Conservation (phyloP, 2,113 vertebrate species). For the Pluvialis apricaria region DNA sequence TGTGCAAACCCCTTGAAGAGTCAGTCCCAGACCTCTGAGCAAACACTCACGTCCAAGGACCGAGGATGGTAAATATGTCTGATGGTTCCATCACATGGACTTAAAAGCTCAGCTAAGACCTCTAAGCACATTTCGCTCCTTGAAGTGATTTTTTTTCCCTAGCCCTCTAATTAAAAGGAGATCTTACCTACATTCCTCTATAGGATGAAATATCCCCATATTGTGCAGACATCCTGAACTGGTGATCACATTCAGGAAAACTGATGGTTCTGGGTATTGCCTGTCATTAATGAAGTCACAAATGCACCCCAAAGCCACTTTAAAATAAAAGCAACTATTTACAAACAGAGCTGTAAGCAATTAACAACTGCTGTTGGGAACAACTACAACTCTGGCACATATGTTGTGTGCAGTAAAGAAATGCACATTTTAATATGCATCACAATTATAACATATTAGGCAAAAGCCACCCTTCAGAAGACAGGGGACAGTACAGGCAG, state of each 20-base stretch:
- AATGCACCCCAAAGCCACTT: not conserved
- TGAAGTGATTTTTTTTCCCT: not conserved
- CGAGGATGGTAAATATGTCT: not conserved
- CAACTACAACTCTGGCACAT: not conserved
- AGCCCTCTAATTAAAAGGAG: conserved; percentile 26
- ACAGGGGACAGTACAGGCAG: not conserved
- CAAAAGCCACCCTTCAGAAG: not conserved
- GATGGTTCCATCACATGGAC: conserved; percentile 16
- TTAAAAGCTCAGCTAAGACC: conserved; percentile 40
- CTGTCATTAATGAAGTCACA: not conserved
- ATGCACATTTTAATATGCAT: not conserved
- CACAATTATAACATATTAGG: not conserved
- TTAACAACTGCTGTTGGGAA: not conserved
- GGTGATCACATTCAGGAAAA: not conserved
- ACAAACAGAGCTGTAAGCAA: not conserved
- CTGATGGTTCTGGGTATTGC: not conserved
- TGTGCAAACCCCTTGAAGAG: conserved; percentile 13
- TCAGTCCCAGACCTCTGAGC: conserved; percentile 30
- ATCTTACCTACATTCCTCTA: not conserved
- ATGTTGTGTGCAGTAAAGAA: not conserved
- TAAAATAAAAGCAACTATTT: not conserved
- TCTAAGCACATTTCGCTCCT: not conserved
- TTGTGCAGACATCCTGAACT: not conserved
- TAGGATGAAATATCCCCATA: not conserved
- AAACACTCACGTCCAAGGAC: conserved; percentile 51